Conservation (phyloP, 2,888 invertebrate species). For the Caradrina clavipalpis region DNA sequence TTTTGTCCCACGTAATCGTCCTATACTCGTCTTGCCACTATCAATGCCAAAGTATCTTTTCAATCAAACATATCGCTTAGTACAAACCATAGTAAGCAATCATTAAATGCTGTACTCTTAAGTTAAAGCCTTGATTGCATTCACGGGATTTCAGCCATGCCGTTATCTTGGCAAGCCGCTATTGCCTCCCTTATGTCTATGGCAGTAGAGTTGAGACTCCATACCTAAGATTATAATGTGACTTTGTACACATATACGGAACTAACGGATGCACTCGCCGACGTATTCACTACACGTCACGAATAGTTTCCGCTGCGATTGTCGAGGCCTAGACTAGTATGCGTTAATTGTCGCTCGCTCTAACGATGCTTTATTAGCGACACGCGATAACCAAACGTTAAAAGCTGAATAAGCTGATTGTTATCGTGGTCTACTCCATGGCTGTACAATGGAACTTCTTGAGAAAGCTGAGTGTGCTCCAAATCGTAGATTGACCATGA, state of each 20-base stretch:
- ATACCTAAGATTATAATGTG: conserved; percentile 39
- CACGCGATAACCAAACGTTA: conserved; percentile 67
- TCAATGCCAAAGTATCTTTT: conserved; percentile 39
- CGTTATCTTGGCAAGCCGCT: conserved; percentile 34
- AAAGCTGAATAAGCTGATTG: conserved; percentile 51
- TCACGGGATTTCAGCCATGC: conserved; percentile 59
- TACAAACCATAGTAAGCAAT: conserved; percentile 35
- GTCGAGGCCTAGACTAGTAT: conserved; percentile 76
- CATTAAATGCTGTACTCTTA: conserved; percentile 33
- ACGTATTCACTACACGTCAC: conserved; percentile 81
- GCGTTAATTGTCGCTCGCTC: conserved; percentile 77
- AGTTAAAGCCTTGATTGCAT: conserved; percentile 61
- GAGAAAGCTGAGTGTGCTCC: conserved; percentile 79
- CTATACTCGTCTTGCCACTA: conserved; percentile 17
- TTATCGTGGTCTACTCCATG: conserved; percentile 49
- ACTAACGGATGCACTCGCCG: conserved; percentile 83
- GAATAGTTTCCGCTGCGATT: conserved; percentile 83
- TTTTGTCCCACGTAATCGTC: conserved; percentile 21
- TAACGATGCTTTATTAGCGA: conserved; percentile 70
- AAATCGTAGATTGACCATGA: conserved; percentile 82
- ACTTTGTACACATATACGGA: conserved; percentile 76
- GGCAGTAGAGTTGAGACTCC: conserved; percentile 60
- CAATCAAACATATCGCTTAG: conserved; percentile 36
- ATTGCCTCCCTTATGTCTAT: conserved; percentile 48
- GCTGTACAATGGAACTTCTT: conserved; percentile 70